These are phyloP conservation scores for Steinernema feltiae DNA, from an alignment of 1,140 invertebrate species.

Conservation along the genomic window DNA sequence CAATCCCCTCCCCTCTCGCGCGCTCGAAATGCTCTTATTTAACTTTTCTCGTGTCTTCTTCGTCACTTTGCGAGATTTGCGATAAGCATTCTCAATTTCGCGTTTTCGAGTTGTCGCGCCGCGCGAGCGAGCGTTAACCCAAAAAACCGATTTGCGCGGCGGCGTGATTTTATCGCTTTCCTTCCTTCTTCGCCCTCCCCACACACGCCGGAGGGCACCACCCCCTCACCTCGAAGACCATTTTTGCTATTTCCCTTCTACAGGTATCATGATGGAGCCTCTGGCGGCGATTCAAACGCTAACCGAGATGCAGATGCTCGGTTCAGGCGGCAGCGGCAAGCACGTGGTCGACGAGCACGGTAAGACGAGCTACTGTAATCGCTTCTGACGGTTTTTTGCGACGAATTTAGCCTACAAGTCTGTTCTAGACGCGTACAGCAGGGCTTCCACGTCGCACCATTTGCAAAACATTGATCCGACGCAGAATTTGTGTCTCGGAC, in stretches of 20 bases:
- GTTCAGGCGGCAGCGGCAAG: slow-evolving; percentile 69
- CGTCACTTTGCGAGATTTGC: neutral
- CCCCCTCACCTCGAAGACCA: neutral
- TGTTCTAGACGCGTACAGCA: neutral
- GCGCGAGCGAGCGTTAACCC: neutral
- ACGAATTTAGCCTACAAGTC: neutral
- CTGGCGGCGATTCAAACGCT: neutral
- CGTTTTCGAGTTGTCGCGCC: too few species aligned
- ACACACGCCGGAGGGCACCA: neutral
- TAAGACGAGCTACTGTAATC: slow-evolving; percentile 29
- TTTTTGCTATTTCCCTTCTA: neutral
- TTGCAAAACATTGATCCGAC: neutral
- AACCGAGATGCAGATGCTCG: neutral
- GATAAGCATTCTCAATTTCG: neutral
- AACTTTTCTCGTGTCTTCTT: neutral
- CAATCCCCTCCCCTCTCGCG: neutral
- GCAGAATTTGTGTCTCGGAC: neutral
- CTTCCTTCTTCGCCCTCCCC: neutral
- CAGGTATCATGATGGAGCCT: neutral
- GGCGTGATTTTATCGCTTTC: slow-evolving; percentile 1
- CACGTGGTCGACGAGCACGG: neutral
- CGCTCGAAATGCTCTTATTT: neutral
- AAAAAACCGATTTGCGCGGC: neutral
- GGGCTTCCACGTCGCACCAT: neutral
- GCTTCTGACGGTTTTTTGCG: slow-evolving; percentile 72